Evolutionary conservation across 1,140 invertebrate genomes (phyloP).

Genomic region (Polypedilum pembai): DNA sequence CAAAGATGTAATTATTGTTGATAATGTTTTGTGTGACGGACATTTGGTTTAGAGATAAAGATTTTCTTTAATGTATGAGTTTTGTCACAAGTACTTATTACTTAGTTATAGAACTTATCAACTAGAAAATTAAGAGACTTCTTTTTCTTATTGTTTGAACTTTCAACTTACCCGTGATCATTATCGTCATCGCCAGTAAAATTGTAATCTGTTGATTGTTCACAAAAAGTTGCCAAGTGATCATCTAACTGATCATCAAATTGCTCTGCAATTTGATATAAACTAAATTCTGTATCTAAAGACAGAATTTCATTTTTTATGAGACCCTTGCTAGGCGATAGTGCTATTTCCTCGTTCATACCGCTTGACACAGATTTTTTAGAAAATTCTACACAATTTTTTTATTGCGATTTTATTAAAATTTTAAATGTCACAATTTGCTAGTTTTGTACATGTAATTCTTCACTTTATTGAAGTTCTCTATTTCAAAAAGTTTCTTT

Average conservation of each 20-base stretch:
- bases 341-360: background rate
- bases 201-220: background rate
- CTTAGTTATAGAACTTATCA: too few relatives aligned
- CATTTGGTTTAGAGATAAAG: background rate
- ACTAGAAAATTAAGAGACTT: too few relatives aligned
- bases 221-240: conserved; percentile 7
- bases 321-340: background rate
- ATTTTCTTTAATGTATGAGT: background rate
- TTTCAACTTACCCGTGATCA: background rate
- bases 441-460: too few relatives aligned
- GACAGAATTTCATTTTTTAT: conserved; percentile 5
- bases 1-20: too few relatives aligned
- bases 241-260: background rate
- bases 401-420: background rate
- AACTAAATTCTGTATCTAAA: background rate
- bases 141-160: too few relatives aligned
- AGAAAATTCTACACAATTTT: background rate
- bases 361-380: background rate
- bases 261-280: conserved; percentile 20
- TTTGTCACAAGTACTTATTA: too few relatives aligned
- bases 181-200: background rate
- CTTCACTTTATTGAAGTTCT: too few relatives aligned
- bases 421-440: too few relatives aligned
- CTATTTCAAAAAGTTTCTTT: too few relatives aligned
- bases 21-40: too few relatives aligned